Evolutionary conservation across 1,140 invertebrate species (phyloP), one percentile per base, ranked within the genome.

Genomic region (Thrips palmi): DNA sequence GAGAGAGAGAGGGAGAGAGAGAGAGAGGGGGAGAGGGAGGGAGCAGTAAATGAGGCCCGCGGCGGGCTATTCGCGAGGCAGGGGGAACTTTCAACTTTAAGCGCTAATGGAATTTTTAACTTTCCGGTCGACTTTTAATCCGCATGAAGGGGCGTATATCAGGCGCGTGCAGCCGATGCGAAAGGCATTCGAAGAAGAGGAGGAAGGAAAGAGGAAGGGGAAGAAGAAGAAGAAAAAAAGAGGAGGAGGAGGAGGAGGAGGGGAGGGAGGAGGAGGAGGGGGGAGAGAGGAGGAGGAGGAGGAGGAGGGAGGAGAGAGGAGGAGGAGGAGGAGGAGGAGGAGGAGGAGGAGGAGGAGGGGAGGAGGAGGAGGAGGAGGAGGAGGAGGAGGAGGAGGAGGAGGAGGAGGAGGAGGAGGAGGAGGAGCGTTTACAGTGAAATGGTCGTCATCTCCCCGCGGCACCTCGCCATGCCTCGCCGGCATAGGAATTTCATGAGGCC

Each of bases 1-100:
- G 33, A 34, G 33, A 11, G 33, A 34, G 15, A 34, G 33, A 34
- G 14, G 18, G 33, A 34, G 31, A 32, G 31, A 32, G 31, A 32
- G 31, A 32, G 10, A 17, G 31, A 17, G 10, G 14, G 15, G 7
- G 10, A 32, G 31, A 5, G 21, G 20, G 7, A 34, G 33, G 10
- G 11, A 34, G n/a, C n/a, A n/a, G n/a, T n/a, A n/a, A n/a, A n/a
- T n/a, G n/a, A n/a, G n/a, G n/a, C n/a, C n/a, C n/a, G n/a, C n/a
- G n/a, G n/a, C n/a, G n/a, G n/a, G n/a, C n/a, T n/a, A n/a, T n/a
- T n/a, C n/a, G n/a, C n/a, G n/a, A n/a, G n/a, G n/a, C n/a, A n/a
- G n/a, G n/a, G n/a, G n/a, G n/a, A n/a, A n/a, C n/a, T n/a, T n/a
- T n/a, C n/a, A n/a, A n/a, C n/a, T n/a, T n/a, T n/a, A n/a, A n/a